phyloP scores from a whole-genome alignment of 1,140 invertebrate species.

The Thalassaphorura encarpata region DNA sequence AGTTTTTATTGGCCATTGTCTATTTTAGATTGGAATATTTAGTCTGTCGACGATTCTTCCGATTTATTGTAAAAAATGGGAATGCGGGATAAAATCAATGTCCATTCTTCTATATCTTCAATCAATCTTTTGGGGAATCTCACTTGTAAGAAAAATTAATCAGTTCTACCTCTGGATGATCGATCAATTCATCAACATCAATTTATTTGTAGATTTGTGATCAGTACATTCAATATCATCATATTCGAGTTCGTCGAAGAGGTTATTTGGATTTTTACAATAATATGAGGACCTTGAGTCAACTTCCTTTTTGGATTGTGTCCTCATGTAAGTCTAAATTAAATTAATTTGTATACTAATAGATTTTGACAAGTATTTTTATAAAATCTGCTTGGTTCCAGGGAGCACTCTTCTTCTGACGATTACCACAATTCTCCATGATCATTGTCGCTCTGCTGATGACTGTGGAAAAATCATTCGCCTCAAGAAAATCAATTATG shows the following conservation, averaged over 20 bases:
- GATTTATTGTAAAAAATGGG: neutral
- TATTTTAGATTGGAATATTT: no score
- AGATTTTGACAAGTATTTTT: neutral
- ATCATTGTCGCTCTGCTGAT: slow-evolving; percentile 19
- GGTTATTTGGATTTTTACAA: slow-evolving; percentile 30
- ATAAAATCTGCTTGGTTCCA: neutral
- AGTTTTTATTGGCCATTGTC: no score
- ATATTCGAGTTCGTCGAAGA: slow-evolving; percentile 24
- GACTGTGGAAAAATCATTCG: slow-evolving; percentile 12
- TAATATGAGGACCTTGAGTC: slow-evolving; percentile 18
- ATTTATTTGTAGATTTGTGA: slow-evolving; percentile 23
- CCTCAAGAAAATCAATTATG: slow-evolving; percentile 22
- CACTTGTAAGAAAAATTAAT: no score
- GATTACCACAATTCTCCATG: slow-evolving; percentile 26
- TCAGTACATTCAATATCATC: slow-evolving; percentile 29
- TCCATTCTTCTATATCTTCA: neutral
- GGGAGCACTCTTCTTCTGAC: slow-evolving; percentile 25
- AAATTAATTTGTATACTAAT: neutral
- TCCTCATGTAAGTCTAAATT: slow-evolving; percentile 24
- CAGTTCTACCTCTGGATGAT: no score
- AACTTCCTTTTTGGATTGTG: slow-evolving; percentile 29
- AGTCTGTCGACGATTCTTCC: no score
- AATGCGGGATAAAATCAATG: neutral
- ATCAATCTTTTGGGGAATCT: neutral
- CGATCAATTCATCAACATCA: no score